Conservation (phyloP, 2,888 invertebrate species). For the Meta bourneti region DNA sequence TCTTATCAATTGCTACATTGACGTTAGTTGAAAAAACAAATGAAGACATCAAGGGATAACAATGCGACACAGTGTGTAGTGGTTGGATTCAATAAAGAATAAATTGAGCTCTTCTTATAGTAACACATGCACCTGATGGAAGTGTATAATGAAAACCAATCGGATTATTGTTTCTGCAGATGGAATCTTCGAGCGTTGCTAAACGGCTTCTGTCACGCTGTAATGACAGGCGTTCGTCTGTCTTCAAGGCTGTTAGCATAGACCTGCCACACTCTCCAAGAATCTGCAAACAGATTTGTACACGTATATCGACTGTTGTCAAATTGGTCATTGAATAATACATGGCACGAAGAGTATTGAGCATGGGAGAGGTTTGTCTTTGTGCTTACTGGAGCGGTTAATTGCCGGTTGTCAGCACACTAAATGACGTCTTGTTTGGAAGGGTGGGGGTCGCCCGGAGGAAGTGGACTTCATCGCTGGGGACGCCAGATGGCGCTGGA, state of each 20-base stretch:
- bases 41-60: too few relatives aligned
- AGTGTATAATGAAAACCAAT: neutral
- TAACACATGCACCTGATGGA: neutral
- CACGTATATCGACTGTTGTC: slow-evolving; percentile 14
- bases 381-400: slow-evolving; percentile 51
- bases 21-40: too few relatives aligned
- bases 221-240: neutral
- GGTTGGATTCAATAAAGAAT: too few relatives aligned
- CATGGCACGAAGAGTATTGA: slow-evolving; percentile 46
- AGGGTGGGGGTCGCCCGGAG: slow-evolving; percentile 6
- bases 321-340: slow-evolving; percentile 63
- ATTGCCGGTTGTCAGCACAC: slow-evolving; percentile 67
- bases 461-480: slow-evolving; percentile 34
- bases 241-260: neutral
- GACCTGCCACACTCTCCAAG: neutral
- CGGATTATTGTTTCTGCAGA: neutral
- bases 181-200: neutral
- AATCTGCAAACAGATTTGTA: neutral
- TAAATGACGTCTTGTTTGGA: slow-evolving; percentile 67
- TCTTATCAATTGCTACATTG: too few relatives aligned
- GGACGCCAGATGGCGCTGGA: slow-evolving; percentile 15
- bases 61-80: too few relatives aligned
- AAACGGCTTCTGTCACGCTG: neutral
- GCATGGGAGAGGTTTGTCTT: slow-evolving; percentile 37
- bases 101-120: too few relatives aligned